phyloP scores from a whole-genome alignment of 2,113 vertebrate genomes.

The Phalacrocorax aristotelis region DNA sequence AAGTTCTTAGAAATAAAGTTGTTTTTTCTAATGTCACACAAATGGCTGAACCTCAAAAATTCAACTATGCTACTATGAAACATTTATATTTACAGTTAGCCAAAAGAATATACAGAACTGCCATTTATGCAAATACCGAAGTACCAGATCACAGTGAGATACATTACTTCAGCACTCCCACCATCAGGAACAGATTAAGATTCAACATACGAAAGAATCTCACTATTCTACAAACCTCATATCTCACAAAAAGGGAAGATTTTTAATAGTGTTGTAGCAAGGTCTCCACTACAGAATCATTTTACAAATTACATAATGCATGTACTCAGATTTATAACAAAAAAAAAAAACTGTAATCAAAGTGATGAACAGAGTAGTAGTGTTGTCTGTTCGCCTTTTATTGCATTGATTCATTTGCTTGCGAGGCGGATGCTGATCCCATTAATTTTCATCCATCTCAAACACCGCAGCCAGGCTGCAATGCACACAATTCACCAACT shows the following conservation, averaged over 20 bases:
- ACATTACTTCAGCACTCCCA: conserved; percentile 70
- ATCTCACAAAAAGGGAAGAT: conserved; percentile 67
- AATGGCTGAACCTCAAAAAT: conserved; percentile 73
- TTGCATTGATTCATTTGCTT: conserved; percentile 24
- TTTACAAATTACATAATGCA: conserved; percentile 25
- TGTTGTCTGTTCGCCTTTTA: conserved; percentile 20
- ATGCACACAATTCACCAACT: neutral
- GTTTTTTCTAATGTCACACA: conserved; percentile 72
- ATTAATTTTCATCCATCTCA: neutral
- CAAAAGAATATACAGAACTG: conserved; percentile 75
- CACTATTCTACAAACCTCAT: conserved; percentile 65
- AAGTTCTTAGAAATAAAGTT: conserved; percentile 63
- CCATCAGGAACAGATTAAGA: conserved; percentile 67
- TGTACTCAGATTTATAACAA: neutral
- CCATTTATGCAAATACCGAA: conserved; percentile 64
- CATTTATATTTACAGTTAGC: conserved; percentile 76
- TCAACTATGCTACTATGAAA: conserved; percentile 76
- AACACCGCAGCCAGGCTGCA: neutral
- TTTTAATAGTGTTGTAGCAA: conserved; percentile 34
- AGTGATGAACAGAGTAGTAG: neutral
- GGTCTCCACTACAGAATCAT: conserved; percentile 21
- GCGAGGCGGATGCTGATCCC: neutral
- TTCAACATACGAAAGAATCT: conserved; percentile 50
- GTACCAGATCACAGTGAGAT: conserved; percentile 74
- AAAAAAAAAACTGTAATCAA: neutral